A percentile compares a stretch with the other conserved stretches of the same genome.
Evolutionary conservation across 2,797 vertebrate species (phyloP).

Genomic region (Nannoperca obscura): DNA sequence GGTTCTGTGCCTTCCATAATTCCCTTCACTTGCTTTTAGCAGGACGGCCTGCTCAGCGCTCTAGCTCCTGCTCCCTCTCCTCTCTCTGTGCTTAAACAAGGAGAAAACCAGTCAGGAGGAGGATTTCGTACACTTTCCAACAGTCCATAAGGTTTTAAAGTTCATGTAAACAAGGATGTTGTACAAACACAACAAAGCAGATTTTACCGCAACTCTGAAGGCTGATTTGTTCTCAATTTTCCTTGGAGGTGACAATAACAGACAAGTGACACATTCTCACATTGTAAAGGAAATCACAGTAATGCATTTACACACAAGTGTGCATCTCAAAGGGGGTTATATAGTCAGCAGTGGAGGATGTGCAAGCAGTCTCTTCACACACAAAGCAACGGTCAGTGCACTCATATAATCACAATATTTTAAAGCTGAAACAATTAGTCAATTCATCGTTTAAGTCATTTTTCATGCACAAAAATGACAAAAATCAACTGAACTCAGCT

Average conservation of each 20-base stretch:
- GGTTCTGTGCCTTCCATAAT: conserved; percentile 51
- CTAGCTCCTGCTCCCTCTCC: conserved; percentile 1
- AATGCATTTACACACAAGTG: neutral
- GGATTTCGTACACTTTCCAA: neutral
- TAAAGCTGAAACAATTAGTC: neutral
- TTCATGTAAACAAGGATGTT: conserved; percentile 13
- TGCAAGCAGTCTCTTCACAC: neutral
- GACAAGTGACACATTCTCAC: conserved; percentile 9
- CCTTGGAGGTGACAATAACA: conserved; percentile 10
- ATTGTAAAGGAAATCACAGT: neutral
- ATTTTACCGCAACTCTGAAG: neutral
- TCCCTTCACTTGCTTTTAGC: conserved; percentile 41
- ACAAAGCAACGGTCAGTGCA: neutral
- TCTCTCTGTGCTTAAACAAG: conserved; percentile 23
- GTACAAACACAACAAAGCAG: conserved; percentile 7
- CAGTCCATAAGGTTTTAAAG: conserved; percentile 12
- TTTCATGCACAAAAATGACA: neutral
- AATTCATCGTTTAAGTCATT: neutral
- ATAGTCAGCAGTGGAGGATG: neutral
- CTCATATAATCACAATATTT: neutral
- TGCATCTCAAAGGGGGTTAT: neutral
- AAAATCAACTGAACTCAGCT: neutral
- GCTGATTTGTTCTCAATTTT: neutral
- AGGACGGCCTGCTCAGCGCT: conserved; percentile 4
- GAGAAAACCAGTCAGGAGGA: conserved; percentile 13